Percentiles rank a stretch among this genome's conserved stretches.
phyloP scores from a whole-genome alignment of 2,888 invertebrate species.

The Chymomyza caudatula region DNA sequence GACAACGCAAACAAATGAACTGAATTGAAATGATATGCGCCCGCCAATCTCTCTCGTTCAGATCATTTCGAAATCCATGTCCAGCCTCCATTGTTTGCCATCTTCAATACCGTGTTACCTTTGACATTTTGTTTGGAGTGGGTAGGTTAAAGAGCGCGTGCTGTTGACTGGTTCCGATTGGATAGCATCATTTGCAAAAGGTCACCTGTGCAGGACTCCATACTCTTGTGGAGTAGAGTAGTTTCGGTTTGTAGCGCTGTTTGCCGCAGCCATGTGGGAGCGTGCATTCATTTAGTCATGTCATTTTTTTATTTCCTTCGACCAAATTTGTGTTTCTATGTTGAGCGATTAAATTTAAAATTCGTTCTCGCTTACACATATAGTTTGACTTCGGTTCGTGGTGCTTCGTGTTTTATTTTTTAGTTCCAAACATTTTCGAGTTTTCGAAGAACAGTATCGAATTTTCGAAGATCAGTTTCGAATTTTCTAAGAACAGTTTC shows the following conservation, averaged over 20 bases:
- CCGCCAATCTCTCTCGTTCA: constrained; percentile 18
- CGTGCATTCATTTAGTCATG: too few relatives aligned
- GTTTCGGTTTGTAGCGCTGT: not conserved
- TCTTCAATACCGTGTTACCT: not conserved
- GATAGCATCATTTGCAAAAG: not conserved
- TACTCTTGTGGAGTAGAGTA: not conserved
- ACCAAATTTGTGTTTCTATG: too few relatives aligned
- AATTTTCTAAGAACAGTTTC: too few relatives aligned
- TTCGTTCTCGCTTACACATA: too few relatives aligned
- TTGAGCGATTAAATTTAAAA: too few relatives aligned
- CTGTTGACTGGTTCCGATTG: not conserved
- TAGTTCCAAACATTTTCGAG: too few relatives aligned
- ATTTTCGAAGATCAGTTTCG: too few relatives aligned
- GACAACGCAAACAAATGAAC: not conserved
- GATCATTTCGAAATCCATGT: constrained; percentile 37
- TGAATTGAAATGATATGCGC: not conserved
- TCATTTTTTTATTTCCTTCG: too few relatives aligned
- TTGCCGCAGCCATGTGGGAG: not conserved
- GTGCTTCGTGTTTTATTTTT: too few relatives aligned
- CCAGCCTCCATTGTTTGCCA: not conserved
- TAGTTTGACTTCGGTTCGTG: too few relatives aligned
- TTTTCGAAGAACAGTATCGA: too few relatives aligned
- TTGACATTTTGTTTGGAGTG: not conserved
- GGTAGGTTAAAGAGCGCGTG: not conserved
- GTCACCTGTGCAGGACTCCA: not conserved